phyloP scores from a whole-genome alignment of 2,113 vertebrate species.

The Mirounga angustirostris region DNA sequence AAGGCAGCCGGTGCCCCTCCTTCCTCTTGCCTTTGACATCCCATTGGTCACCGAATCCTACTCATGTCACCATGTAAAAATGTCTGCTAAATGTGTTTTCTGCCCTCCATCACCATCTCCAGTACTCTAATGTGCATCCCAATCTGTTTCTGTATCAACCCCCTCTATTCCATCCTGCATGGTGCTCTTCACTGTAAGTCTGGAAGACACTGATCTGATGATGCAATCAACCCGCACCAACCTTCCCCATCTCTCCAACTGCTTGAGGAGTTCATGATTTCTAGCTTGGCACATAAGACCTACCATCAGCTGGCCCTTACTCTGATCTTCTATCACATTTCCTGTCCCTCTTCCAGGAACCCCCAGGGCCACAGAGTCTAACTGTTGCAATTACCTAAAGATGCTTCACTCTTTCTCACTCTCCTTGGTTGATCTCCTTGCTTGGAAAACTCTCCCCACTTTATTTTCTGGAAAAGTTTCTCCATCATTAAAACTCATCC shows the following conservation, averaged over 20 bases:
- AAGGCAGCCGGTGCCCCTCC: background rate
- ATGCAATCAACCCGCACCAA: background rate
- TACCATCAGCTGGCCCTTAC: background rate
- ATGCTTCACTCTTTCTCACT: background rate
- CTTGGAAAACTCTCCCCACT: background rate
- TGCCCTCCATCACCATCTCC: background rate
- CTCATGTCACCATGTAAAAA: background rate
- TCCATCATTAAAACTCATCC: background rate
- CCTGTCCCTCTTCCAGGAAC: background rate
- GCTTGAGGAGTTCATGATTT: background rate
- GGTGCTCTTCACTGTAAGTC: background rate
- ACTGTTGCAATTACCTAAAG: background rate
- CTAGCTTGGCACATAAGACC: background rate
- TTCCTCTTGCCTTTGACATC: background rate
- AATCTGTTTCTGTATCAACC: background rate
- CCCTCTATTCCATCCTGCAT: no score
- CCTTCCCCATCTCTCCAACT: background rate
- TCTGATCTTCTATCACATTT: background rate
- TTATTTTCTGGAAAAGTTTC: background rate
- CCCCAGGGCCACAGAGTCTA: background rate
- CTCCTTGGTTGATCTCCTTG: background rate
- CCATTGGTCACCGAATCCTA: background rate
- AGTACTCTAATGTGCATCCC: accelerated
- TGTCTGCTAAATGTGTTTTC: background rate
- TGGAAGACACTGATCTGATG: background rate